Evolutionary conservation across 35 echinoderm and acorn worm genomes (phyloP).

Genomic region (Lytechinus variegatus): DNA sequence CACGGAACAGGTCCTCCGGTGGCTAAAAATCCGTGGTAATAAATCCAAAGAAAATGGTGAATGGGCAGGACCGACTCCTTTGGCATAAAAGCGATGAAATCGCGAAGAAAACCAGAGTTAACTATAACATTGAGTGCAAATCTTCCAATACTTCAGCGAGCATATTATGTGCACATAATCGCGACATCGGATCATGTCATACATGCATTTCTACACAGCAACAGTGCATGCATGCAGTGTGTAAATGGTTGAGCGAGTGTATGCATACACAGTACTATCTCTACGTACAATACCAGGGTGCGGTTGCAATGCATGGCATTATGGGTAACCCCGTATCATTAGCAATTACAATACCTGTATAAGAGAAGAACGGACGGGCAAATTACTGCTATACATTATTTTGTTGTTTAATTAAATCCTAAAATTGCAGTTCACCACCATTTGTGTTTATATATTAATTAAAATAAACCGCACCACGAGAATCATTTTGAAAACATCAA

Average conservation of each 20-base stretch:
- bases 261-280: constrained; percentile 32
- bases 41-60: constrained; percentile 58
- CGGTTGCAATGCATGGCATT: constrained; percentile 47
- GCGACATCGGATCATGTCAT: constrained; percentile 53
- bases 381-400: constrained; percentile 28
- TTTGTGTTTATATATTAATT: neutral
- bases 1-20: constrained; percentile 60
- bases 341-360: constrained; percentile 57
- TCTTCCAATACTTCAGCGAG: constrained; percentile 31
- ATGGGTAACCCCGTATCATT: constrained; percentile 56
- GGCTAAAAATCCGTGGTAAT: constrained; percentile 67
- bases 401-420: constrained; percentile 9
- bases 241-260: constrained; percentile 21
- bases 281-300: constrained; percentile 50
- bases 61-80: constrained; percentile 29
- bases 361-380: constrained; percentile 4
- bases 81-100: constrained; percentile 43
- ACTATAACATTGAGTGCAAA: constrained; percentile 31
- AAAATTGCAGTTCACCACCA: neutral
- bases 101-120: constrained; percentile 35
- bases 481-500: neutral
- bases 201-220: constrained; percentile 41
- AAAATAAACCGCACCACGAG: neutral
- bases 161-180: constrained; percentile 49
- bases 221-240: constrained; percentile 45